Evolutionary conservation across 2,888 invertebrate species (phyloP).

Genomic region (Stratiomys singularior): DNA sequence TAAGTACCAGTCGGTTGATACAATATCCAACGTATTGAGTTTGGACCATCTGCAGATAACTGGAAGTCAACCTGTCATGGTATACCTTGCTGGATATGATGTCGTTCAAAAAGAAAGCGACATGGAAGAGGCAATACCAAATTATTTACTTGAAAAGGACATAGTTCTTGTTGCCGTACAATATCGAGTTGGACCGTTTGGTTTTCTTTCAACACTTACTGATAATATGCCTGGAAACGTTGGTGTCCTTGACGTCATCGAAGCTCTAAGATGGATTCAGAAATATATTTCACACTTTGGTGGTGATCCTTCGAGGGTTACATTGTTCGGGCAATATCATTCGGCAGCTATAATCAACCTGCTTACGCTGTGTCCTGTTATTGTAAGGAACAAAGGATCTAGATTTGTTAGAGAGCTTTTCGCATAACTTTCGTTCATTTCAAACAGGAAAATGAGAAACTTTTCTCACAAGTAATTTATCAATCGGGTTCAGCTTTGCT

Average conservation of each 20-base stretch:
- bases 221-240: slow-evolving; percentile 65
- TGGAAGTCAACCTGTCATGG: slow-evolving; percentile 42
- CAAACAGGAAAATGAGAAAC: slow-evolving; percentile 56
- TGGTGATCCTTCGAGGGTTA: slow-evolving; percentile 63
- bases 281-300: slow-evolving; percentile 64
- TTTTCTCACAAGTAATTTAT: slow-evolving; percentile 64
- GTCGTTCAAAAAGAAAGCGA: slow-evolving; percentile 6
- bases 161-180: slow-evolving; percentile 62
- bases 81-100: slow-evolving; percentile 46
- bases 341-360: slow-evolving; percentile 64
- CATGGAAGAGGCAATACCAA: slow-evolving; percentile 59
- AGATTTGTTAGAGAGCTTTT: background rate
- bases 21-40: background rate
- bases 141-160: slow-evolving; percentile 61
- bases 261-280: slow-evolving; percentile 65
- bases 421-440: background rate
- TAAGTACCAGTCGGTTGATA: background rate
- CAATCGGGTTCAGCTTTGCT: slow-evolving; percentile 65
- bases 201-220: slow-evolving; percentile 64
- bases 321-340: slow-evolving; percentile 65
- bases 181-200: slow-evolving; percentile 63
- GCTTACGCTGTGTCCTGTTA: slow-evolving; percentile 59
- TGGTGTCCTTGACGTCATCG: slow-evolving; percentile 64
- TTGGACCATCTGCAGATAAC: slow-evolving; percentile 30
- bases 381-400: slow-evolving; percentile 55